Conservation (phyloP, 2,888 invertebrate species). For the Drosophila putrida region DNA sequence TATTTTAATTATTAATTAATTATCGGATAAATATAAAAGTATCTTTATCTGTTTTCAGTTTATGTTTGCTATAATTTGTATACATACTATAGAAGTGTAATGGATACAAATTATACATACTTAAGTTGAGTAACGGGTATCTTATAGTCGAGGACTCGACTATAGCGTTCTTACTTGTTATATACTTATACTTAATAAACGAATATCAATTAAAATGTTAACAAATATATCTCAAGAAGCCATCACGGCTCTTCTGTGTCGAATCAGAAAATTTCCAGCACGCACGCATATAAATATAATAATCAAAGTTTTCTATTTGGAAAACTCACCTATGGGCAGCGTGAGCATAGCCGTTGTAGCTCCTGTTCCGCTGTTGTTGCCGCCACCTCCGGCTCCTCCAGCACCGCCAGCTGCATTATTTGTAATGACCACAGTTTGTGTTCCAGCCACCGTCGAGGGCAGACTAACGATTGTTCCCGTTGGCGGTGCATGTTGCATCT, state of each 20-base stretch:
- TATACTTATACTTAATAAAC: slow-evolving; percentile 3
- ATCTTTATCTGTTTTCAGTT: too few species aligned
- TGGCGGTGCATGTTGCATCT: slow-evolving; percentile 85
- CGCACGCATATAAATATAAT: background rate
- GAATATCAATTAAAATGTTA: background rate
- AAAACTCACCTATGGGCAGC: slow-evolving; percentile 87
- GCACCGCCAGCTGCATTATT: slow-evolving; percentile 61
- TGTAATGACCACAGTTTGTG: slow-evolving; percentile 85
- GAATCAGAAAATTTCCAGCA: background rate
- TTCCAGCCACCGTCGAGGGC: slow-evolving; percentile 79
- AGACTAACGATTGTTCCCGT: slow-evolving; percentile 86
- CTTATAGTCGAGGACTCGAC: too few species aligned
- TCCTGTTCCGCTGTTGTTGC: slow-evolving; percentile 52
- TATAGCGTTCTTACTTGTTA: background rate
- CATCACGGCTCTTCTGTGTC: slow-evolving; percentile 2
- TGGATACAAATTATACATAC: too few species aligned
- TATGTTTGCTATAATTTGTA: too few species aligned
- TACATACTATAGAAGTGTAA: too few species aligned
- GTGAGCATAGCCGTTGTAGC: slow-evolving; percentile 87
- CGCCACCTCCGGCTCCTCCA: slow-evolving; percentile 32
- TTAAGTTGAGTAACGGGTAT: background rate
- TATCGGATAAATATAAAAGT: too few species aligned
- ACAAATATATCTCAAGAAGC: background rate
- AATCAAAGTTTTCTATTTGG: slow-evolving; percentile 5
- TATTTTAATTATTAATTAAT: too few species aligned